Base-by-base conservation (phyloP, 2,113 vertebrate genomes). In the Poeciliopsis retropinna region DNA sequence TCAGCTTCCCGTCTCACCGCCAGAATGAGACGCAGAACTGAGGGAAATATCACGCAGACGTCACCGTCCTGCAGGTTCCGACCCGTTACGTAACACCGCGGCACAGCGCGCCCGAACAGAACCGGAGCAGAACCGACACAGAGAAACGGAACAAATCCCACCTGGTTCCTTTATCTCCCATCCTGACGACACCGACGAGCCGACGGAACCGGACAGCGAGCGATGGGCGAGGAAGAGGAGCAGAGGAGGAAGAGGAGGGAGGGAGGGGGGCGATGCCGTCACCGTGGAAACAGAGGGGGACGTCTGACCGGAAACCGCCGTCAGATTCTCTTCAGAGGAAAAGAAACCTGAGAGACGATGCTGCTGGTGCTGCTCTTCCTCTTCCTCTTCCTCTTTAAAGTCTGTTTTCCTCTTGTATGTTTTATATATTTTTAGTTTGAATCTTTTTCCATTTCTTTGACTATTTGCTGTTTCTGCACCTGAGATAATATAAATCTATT, bases 151-250 rank as follows among this genome's bases (percentile, higher is more conserved):
- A 65, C 25, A 65, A 60, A 44, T 47, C 82, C 30, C 67, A 92
- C 91, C 91, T 90, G 44, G 91, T 92, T 81, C 87, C 91, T 92
- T 90, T 92, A 83, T 92, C 91, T 61, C 85, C 89, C 91, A 92
- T 92, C 79, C 78, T 88, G 88, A 81, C 61, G 76, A 75, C 27
- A 63, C 54, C 17, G 30, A 78, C 29, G 14, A 84, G 60, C 34
- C 47, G 28, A 88, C 76, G 68, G 82, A 80, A 79, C 70, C 31
- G 70, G 73, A 68, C 65, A 1, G 28, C 80, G 74, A 75, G 57
- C 76, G 57, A 78, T 57, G 83, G 69, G 67, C 37, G 72, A 73
- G 63, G 64, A 67, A 25, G 68, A 66, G 13, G 78, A 70, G 60
- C 60, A 69, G 41, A 72, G 65, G 70, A 77, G 74, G 68, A 84